These are phyloP conservation scores for Ctenopoma kingsleyae DNA, from an alignment of 2,797 vertebrate genomes.

Conservation along the genomic window DNA sequence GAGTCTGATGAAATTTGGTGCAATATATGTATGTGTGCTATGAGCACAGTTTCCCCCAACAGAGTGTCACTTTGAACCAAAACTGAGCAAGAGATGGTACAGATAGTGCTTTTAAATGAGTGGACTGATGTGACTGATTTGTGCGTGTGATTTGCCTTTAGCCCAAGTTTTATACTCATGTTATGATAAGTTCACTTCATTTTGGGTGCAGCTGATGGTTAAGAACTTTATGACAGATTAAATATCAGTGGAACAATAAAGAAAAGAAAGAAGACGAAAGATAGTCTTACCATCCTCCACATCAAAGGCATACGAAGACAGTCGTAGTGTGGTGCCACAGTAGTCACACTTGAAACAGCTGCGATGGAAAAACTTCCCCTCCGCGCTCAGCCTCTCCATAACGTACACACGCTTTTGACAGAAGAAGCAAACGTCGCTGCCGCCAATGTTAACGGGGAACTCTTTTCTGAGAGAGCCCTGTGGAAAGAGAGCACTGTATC, in stretches of 20 bases:
- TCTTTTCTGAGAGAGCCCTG: slow-evolving; percentile 96
- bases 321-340: slow-evolving; percentile 93
- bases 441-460: slow-evolving; percentile 95
- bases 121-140: not conserved
- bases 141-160: not conserved
- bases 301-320: slow-evolving; percentile 96
- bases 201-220: not conserved
- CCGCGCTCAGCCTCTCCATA: slow-evolving; percentile 97
- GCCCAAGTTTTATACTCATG: not conserved
- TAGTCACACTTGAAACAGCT: slow-evolving; percentile 99
- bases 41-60: not conserved
- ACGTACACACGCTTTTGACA: slow-evolving; percentile 96
- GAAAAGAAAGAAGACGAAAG: not conserved
- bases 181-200: not conserved
- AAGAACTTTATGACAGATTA: not conserved
- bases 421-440: slow-evolving; percentile 98
- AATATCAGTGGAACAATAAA: not conserved
- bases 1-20: too few species aligned
- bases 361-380: slow-evolving; percentile 99
- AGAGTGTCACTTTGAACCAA: not conserved
- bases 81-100: slow-evolving; percentile 9
- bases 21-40: rapidly evolving
- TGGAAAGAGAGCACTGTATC: slow-evolving; percentile 9
- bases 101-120: not conserved
- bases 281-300: slow-evolving; percentile 90